These are phyloP conservation scores for Branchellion lobata DNA, from an alignment of 2,888 invertebrate species.

Conservation along the genomic window DNA sequence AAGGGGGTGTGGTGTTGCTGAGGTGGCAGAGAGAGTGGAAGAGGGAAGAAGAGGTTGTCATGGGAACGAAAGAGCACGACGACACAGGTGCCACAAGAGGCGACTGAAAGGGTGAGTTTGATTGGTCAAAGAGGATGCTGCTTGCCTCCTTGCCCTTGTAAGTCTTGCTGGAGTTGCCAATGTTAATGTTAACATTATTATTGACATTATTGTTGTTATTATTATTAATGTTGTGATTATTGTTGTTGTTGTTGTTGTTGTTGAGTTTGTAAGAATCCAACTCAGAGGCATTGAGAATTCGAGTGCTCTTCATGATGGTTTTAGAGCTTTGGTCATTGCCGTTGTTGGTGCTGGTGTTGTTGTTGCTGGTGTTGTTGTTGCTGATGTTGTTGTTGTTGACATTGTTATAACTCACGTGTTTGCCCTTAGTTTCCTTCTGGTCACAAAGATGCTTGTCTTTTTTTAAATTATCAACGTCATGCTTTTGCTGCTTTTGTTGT, in stretches of 20 bases:
- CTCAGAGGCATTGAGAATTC: neutral
- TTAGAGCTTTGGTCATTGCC: neutral
- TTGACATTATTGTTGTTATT: no score
- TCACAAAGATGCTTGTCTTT: neutral
- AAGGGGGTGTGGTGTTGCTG: no score
- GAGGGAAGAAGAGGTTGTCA: neutral
- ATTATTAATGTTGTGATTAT: no score
- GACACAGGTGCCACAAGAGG: neutral
- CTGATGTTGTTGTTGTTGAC: no score
- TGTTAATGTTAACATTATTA: no score
- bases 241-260: neutral
- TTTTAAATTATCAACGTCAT: neutral
- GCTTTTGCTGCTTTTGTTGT: neutral
- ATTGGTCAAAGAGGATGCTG: neutral
- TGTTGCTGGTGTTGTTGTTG: no score
- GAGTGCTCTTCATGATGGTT: neutral
- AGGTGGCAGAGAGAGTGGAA: neutral
- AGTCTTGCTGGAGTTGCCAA: neutral
- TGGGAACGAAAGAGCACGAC: neutral
- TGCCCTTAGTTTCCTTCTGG: neutral
- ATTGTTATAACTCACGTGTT: neutral
- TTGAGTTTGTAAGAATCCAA: slow-evolving; percentile 4
- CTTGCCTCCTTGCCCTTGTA: neutral
- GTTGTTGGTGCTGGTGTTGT: neutral
- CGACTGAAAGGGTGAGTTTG: slow-evolving; percentile 23